phyloP scores from a whole-genome alignment of 2,113 vertebrate genomes.

The Plectropomus leopardus region DNA sequence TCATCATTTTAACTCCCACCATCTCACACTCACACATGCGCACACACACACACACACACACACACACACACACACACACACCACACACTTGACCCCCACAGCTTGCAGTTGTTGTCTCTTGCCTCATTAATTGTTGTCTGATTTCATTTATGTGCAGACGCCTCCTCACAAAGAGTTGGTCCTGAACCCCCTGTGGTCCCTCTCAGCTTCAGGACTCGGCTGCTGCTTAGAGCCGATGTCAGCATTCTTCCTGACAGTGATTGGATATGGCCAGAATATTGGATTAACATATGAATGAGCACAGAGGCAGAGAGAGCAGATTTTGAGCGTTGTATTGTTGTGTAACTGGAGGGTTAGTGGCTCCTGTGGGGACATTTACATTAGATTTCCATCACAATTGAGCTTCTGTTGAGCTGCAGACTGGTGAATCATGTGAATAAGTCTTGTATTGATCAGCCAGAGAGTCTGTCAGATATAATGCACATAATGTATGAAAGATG shows the following conservation, averaged over 20 bases:
- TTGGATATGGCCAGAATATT: constrained; percentile 54
- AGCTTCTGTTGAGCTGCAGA: constrained; percentile 44
- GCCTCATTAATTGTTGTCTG: constrained; percentile 55
- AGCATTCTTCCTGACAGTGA: constrained; percentile 56
- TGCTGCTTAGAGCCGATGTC: constrained; percentile 53
- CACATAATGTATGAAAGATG: no score
- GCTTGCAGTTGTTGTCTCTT: constrained; percentile 38
- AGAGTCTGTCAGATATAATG: constrained; percentile 45
- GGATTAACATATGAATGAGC: constrained; percentile 73
- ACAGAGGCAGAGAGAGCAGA: constrained; percentile 17
- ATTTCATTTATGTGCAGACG: constrained; percentile 39
- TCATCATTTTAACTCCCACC: not conserved
- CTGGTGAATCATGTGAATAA: constrained; percentile 23
- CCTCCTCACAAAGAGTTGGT: constrained; percentile 33
- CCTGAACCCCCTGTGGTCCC: not conserved
- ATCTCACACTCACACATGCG: not conserved
- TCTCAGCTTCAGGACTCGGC: constrained; percentile 16
- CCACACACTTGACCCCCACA: not conserved
- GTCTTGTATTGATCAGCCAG: constrained; percentile 39
- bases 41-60: no score
- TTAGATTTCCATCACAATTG: constrained; percentile 73
- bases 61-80: not conserved
- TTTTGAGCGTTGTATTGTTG: constrained; percentile 52
- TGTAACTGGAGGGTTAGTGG: constrained; percentile 53
- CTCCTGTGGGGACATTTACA: constrained; percentile 66